These are phyloP conservation scores for Polyergus mexicanus DNA, from an alignment of 1,140 invertebrate genomes.

Conservation along the genomic window DNA sequence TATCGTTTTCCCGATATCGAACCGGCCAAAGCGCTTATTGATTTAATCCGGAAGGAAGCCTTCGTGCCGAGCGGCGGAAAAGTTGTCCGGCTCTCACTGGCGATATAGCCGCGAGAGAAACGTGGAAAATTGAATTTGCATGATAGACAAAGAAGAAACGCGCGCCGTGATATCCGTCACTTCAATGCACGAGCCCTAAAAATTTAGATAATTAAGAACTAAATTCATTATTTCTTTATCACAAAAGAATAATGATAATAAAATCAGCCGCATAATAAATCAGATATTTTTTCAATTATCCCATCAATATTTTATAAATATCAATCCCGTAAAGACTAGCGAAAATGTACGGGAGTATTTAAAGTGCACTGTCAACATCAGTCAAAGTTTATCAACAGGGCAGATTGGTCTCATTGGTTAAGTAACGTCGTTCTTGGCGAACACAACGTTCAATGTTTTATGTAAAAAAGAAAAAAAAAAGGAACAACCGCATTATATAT, in stretches of 20 bases:
- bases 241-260: background rate
- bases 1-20: conserved; percentile 47
- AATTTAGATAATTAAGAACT: background rate
- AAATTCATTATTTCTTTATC: background rate
- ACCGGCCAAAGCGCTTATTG: background rate
- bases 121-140: conserved; percentile 20
- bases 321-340: too few relatives aligned
- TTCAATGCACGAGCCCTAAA: background rate
- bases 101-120: background rate
- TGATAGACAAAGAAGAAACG: background rate
- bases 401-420: conserved; percentile 53
- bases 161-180: too few relatives aligned
- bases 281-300: background rate
- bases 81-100: background rate
- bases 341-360: background rate
- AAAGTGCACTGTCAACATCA: conserved; percentile 17
- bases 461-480: background rate
- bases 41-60: conserved; percentile 33
- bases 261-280: background rate
- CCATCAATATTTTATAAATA: background rate
- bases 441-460: background rate
- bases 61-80: background rate
- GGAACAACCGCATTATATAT: conserved; percentile 1
- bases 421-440: conserved; percentile 49
- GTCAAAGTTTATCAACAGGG: conserved; percentile 23